Base-by-base conservation (phyloP, 2,888 invertebrate genomes). In the Morpho deidamia region DNA sequence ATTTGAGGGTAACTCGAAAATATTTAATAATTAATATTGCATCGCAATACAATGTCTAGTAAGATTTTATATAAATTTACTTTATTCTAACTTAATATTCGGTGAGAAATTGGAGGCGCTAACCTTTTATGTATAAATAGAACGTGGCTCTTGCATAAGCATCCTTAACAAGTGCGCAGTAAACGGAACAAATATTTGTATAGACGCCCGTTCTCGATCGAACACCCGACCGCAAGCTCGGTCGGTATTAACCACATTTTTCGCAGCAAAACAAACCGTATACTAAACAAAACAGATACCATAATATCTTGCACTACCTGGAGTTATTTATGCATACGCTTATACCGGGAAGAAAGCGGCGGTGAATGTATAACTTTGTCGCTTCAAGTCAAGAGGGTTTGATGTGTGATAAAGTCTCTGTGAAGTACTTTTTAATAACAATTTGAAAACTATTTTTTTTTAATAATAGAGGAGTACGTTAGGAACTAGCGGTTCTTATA, bases 121-220 rank as follows among this genome's bases (percentile, higher is more conserved):
- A 23, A 23, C 23, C 23, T 23, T 0, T 23, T 23, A 23, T 23
- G 2, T 23, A 23, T 23, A 23, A 23, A 23, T 40, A 11, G 11
- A 50, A 50, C 14, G 38, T 50, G 50, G 50, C 38, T 32, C 37
- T 37, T 35, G 38, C 44, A 38, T 44, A 38, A 38, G 9, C 11
- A 35, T 1, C 32, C 0, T 38, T 50, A 63, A 65, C 64, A 66
- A 62, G 65, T 66, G 62, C 53, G 59, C 64, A 66, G 67, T 67
- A 68, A 70, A 66, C 66, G 68, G 57, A 50, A 61, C 67, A 67
- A 74, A 72, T 71, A 71, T 72, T 72, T 71, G 66, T 62, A 55
- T 55, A 57, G 60, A 57, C 55, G 45, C 41, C 56, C 39, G 53
- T 53, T 58, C 48, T 53, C 54, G 55, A 62, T 62, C 56, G 62